phyloP scores from a whole-genome alignment of 2,113 vertebrate genomes.

The Neoarius graeffei region DNA sequence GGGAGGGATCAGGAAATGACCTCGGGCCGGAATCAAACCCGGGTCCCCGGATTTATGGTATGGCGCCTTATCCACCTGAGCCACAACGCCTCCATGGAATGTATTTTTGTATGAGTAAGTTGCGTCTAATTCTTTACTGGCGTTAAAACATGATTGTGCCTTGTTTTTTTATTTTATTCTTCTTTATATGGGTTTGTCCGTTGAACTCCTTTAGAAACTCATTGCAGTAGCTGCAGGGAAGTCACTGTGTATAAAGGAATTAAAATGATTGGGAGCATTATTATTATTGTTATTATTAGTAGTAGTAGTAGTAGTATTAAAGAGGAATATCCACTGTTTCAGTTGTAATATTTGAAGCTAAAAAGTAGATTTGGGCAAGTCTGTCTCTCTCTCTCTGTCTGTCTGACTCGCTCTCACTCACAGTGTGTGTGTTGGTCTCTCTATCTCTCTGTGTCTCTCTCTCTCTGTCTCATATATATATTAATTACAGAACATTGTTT shows the following conservation, averaged over 20 bases:
- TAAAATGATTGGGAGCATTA: background rate
- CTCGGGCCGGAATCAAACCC: no score
- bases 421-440: background rate
- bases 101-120: constrained; percentile 21
- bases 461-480: background rate
- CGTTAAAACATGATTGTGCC: constrained; percentile 42
- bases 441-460: no score
- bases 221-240: background rate
- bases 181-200: constrained; percentile 10
- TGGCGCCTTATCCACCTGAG: no score
- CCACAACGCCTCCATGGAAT: no score
- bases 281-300: no score
- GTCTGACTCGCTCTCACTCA: background rate
- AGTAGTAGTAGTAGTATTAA: background rate
- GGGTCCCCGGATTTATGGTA: no score
- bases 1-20: no score
- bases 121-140: constrained; percentile 23
- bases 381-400: background rate
- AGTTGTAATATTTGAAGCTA: background rate
- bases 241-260: constrained; percentile 17
- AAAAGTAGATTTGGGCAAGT: background rate
- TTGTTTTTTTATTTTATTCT: constrained; percentile 32
- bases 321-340: background rate
- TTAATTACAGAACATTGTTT: background rate
- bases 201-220: background rate